A percentile compares a stretch with the other conserved stretches of the same genome.
Evolutionary conservation across 1,140 invertebrate genomes (phyloP).

Genomic region (Chironomus tepperi): DNA sequence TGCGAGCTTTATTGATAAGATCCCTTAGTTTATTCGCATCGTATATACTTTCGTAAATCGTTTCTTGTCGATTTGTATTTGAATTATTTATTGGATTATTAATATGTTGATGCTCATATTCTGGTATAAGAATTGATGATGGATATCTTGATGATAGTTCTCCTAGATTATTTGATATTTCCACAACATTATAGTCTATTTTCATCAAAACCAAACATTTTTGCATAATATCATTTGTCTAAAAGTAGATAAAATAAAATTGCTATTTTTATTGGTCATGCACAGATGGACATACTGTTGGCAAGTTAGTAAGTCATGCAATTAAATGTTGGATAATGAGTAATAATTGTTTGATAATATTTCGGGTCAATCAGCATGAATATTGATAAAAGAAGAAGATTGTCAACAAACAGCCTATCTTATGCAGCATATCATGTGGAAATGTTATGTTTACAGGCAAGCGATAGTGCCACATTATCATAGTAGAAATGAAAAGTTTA

Average conservation of each 20-base stretch:
- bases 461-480: too few species aligned
- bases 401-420: too few species aligned
- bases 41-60: constrained; percentile 53
- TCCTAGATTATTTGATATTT: constrained; percentile 57
- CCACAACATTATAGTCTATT: constrained; percentile 52
- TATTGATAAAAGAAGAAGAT: too few species aligned
- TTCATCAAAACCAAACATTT: constrained; percentile 53
- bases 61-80: constrained; percentile 41
- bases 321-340: too few species aligned
- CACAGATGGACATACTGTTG: too few species aligned
- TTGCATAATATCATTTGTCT: constrained; percentile 53
- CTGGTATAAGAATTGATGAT: constrained; percentile 58
- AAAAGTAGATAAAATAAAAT: constrained; percentile 27
- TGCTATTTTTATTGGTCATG: too few species aligned
- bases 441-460: too few species aligned
- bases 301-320: too few species aligned
- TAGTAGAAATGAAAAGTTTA: too few species aligned
- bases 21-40: constrained; percentile 51
- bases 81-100: constrained; percentile 32
- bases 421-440: too few species aligned
- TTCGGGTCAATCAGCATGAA: too few species aligned
- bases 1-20: constrained; percentile 51
- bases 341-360: too few species aligned
- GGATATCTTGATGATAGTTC: constrained; percentile 69
- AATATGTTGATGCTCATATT: constrained; percentile 49